Conservation (phyloP, 2,797 vertebrate species). For the Adelosebastes latens region DNA sequence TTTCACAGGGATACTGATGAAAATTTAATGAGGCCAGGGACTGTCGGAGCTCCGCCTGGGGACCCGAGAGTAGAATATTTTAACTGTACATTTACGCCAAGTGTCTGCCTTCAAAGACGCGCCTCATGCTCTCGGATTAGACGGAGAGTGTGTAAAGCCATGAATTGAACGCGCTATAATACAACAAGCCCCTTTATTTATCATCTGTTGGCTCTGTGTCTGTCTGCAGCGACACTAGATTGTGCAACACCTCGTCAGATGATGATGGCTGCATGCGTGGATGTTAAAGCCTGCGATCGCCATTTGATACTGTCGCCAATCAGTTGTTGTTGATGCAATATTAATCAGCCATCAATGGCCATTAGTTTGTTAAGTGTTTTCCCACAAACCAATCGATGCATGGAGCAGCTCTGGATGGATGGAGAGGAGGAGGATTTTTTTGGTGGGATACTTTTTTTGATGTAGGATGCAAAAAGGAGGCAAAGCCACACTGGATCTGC, state of each 20-base stretch:
- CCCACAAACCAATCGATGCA: conserved; percentile 82
- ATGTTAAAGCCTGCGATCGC: conserved; percentile 56
- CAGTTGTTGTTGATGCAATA: conserved; percentile 87
- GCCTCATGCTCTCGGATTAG: conserved; percentile 92
- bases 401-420: conserved; percentile 68
- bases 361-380: conserved; percentile 88
- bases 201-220: conserved; percentile 51
- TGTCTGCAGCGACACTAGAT: conserved; percentile 30
- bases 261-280: conserved; percentile 47
- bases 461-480: conserved; percentile 49
- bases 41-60: conserved; percentile 94
- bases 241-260: conserved; percentile 36
- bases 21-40: conserved; percentile 99
- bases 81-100: conserved; percentile 99
- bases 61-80: conserved; percentile 96
- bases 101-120: conserved; percentile 97
- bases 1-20: conserved; percentile 97
- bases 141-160: conserved; percentile 85
- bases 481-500: conserved; percentile 40
- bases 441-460: conserved; percentile 67
- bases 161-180: conserved; percentile 83
- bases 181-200: conserved; percentile 73
- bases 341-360: conserved; percentile 88
- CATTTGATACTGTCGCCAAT: conserved; percentile 74
- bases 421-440: conserved; percentile 37